A percentile compares a stretch with the other conserved stretches of the same genome.
Evolutionary conservation across 2,888 invertebrate species (phyloP).

Genomic region (Microctonus hyperodae): DNA sequence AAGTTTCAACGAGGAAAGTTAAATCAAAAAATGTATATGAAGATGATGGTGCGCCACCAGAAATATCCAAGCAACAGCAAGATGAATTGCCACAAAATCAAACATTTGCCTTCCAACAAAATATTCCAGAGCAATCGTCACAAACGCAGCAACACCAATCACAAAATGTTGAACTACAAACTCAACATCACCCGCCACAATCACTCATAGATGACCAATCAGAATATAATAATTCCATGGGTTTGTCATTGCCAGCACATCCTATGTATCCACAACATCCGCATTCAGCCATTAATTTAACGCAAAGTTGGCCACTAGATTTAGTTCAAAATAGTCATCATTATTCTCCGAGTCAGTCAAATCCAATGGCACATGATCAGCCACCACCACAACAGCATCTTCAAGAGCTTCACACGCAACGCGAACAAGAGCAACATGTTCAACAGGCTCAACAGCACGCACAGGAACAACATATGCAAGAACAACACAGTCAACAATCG

Average conservation of each 20-base stretch:
- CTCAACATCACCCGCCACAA: slow-evolving; percentile 12
- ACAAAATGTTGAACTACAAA: slow-evolving; percentile 16
- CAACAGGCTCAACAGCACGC: slow-evolving; percentile 25
- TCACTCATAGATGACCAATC: slow-evolving; percentile 40
- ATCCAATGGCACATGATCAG: slow-evolving; percentile 38
- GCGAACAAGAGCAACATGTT: slow-evolving; percentile 46
- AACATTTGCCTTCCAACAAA: slow-evolving; percentile 43
- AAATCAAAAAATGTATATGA: slow-evolving; percentile 42
- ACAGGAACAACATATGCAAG: slow-evolving; percentile 38
- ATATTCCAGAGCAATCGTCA: slow-evolving; percentile 40
- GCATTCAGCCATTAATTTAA: slow-evolving; percentile 49
- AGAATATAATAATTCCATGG: slow-evolving; percentile 47
- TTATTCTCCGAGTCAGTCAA: slow-evolving; percentile 42
- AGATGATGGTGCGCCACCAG: slow-evolving; percentile 40
- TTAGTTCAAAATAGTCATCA: slow-evolving; percentile 57
- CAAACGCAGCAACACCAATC: slow-evolving; percentile 34
- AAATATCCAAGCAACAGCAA: slow-evolving; percentile 38
- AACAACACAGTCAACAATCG: slow-evolving; percentile 26
- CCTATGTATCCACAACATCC: slow-evolving; percentile 53
- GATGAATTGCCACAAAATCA: slow-evolving; percentile 30
- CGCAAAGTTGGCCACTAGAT: slow-evolving; percentile 59
- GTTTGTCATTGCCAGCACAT: slow-evolving; percentile 45
- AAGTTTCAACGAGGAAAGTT: slow-evolving; percentile 42
- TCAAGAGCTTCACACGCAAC: slow-evolving; percentile 50
- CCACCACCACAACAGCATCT: slow-evolving; percentile 46